Evolutionary conservation across 2,797 vertebrate species (phyloP), one percentile per base, ranked within the genome.

Genomic region (Lacerta agilis): DNA sequence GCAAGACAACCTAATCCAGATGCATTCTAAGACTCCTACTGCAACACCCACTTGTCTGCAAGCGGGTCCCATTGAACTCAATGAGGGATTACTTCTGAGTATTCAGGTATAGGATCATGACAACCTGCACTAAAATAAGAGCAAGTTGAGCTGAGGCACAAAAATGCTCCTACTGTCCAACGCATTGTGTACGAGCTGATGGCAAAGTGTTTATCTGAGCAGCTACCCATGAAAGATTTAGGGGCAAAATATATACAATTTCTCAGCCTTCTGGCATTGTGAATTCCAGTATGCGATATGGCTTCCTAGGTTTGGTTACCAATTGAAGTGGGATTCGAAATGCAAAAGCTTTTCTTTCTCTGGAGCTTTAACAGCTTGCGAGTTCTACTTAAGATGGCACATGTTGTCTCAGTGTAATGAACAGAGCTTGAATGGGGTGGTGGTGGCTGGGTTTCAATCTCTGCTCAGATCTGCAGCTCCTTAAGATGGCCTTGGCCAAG

Each of bases 131-230:
- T 41, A 20, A 80, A 72, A 72, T 23, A 61, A 45, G 29, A 79
- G 36, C 17, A 86, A 80, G 67, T 71, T 66, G 41, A 77, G 27
- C 36, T 77, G 7, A 72, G 61, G 78, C 20, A 2, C 45, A 80
- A 71, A 45, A 80, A n/a, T 4, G 1, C 49, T 58, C 55, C 67
- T 58, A 45, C 49, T 43, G 87, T 23, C 41, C 43, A 78, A 17
- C 6, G 23, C 18, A 82, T 64, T 58, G 86, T 86, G 38, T 36
- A 85, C 41, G 4, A 91, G 20, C 4, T 33, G 71, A 94, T 83
- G 2, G 64, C 2, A 23, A 83, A 85, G 33, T 1, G 0, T 6
- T 55, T 73, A 87, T 86, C 5, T 71, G 73, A 88, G 85, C 18
- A 86, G 88, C 64, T 33, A 43, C 8, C 8, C 25, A 10, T 23